phyloP scores from a whole-genome alignment of 2,113 vertebrate genomes.

The Henicopernis longicauda region DNA sequence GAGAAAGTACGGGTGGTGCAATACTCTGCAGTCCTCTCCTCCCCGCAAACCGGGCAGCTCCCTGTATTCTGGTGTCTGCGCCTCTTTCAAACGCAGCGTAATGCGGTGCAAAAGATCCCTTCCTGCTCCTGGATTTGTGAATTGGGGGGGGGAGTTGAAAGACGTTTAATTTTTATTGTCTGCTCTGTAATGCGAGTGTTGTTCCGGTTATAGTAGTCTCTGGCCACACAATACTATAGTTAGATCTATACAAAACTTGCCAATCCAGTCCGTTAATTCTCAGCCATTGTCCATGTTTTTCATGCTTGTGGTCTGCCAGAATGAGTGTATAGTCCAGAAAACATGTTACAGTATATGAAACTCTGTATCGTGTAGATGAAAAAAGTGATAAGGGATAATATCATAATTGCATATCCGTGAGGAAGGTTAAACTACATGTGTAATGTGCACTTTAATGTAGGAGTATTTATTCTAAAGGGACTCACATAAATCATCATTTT shows the following conservation, averaged over 20 bases:
- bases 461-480: neutral
- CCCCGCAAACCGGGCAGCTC: neutral
- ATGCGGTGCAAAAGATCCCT: neutral
- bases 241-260: neutral
- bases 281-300: neutral
- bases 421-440: neutral
- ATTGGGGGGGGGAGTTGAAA: neutral
- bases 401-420: neutral
- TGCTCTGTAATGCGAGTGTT: neutral
- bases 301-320: neutral
- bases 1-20: neutral
- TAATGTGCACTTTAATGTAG: neutral
- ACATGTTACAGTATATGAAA: neutral
- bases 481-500: neutral
- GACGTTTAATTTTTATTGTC: neutral
- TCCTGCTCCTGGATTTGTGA: neutral
- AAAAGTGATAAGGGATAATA: neutral
- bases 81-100: neutral
- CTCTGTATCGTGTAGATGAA: neutral
- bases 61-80: neutral
- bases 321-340: neutral
- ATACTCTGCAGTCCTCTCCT: neutral
- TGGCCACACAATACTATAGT: neutral
- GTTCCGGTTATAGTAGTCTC: neutral
- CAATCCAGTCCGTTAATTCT: neutral